These are phyloP conservation scores for Scotopteryx bipunctaria DNA, from an alignment of 2,888 invertebrate genomes.

Conservation along the genomic window DNA sequence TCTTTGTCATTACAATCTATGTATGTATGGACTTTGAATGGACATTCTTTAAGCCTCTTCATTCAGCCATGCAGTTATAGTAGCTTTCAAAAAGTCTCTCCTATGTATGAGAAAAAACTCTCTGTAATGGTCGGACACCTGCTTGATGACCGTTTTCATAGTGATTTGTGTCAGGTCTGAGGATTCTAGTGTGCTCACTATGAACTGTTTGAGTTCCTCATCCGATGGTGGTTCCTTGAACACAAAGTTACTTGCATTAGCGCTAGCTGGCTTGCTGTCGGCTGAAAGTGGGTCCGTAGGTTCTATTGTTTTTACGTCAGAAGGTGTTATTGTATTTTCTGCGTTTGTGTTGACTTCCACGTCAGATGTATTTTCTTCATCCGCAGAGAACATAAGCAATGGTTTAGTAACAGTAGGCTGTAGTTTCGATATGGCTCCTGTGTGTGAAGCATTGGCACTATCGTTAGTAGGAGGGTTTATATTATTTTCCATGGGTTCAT, in stretches of 20 bases:
- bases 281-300: neutral
- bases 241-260: neutral
- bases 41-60: neutral
- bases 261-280: neutral
- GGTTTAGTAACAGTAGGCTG: too few species aligned
- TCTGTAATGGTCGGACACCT: neutral
- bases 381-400: too few species aligned
- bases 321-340: too few species aligned
- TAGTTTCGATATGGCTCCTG: too few species aligned
- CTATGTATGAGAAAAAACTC: neutral
- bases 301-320: too few species aligned
- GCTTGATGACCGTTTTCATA: neutral
- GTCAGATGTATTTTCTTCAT: too few species aligned
- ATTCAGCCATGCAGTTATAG: neutral
- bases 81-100: neutral
- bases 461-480: too few species aligned
- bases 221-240: neutral
- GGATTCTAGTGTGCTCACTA: neutral
- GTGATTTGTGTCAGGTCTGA: neutral
- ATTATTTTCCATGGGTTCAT: too few species aligned
- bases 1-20: too few species aligned
- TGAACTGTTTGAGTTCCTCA: slow-evolving; percentile 5
- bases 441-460: too few species aligned
- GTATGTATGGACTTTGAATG: too few species aligned
- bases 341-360: too few species aligned